Evolutionary conservation across 2,113 vertebrate genomes (phyloP).

Genomic region (Damaliscus lunatus): DNA sequence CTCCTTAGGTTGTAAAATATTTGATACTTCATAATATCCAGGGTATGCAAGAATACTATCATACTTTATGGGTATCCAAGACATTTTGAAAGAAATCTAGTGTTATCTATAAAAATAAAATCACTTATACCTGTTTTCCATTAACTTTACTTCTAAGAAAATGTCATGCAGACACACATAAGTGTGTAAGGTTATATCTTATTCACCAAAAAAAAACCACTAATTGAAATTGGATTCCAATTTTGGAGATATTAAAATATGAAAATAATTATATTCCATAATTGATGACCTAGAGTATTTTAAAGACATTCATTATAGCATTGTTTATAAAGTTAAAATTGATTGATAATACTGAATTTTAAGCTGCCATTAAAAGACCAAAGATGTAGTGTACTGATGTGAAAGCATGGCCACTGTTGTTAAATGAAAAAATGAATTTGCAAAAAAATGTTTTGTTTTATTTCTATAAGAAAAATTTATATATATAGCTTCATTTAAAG

Average conservation of each 20-base stretch:
- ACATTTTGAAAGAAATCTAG: neutral
- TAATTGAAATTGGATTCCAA: neutral
- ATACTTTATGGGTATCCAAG: neutral
- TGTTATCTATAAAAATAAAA: neutral
- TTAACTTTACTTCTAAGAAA: slow-evolving; percentile 19
- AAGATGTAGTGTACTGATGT: neutral
- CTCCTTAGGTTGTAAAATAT: neutral
- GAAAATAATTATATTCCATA: neutral
- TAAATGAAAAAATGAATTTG: slow-evolving; percentile 8
- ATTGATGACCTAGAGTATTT: neutral
- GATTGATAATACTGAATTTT: neutral
- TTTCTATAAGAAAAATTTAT: neutral
- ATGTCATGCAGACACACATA: neutral
- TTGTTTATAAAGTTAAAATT: slow-evolving; percentile 2
- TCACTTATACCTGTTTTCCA: neutral
- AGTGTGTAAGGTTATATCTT: neutral
- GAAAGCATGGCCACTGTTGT: neutral
- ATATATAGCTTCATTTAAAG: neutral
- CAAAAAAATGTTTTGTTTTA: neutral
- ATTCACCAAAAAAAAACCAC: neutral
- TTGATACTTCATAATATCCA: neutral
- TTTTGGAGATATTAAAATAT: slow-evolving; percentile 18
- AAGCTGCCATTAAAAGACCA: neutral
- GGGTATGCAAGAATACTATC: neutral
- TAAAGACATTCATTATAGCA: neutral